Conservation (phyloP, 2,113 vertebrate genomes). For the Erythrocercus mccallii region DNA sequence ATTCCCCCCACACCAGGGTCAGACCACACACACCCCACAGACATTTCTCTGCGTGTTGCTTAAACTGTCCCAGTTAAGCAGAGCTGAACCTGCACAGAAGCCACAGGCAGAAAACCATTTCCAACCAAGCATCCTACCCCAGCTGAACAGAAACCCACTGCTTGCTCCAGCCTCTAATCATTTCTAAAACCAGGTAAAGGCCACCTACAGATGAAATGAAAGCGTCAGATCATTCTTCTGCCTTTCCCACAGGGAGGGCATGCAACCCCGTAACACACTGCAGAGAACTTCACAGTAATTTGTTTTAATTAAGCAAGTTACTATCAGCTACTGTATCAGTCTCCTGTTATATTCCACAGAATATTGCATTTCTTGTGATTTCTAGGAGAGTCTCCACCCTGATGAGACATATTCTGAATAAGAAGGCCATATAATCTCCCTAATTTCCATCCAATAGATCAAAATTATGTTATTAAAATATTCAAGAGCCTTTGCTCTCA, state of each 20-base stretch:
- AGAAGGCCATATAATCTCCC: background rate
- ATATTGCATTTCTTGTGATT: background rate
- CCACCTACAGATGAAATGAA: background rate
- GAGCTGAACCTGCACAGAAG: background rate
- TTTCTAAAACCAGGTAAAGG: background rate
- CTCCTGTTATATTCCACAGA: background rate
- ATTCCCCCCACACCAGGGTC: fast-evolving
- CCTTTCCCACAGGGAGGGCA: background rate
- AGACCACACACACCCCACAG: background rate
- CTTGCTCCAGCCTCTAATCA: background rate
- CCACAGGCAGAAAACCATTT: background rate
- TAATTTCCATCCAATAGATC: background rate
- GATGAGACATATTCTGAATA: background rate
- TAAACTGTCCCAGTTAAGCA: background rate
- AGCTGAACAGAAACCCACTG: background rate
- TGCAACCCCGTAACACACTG: too few relatives aligned
- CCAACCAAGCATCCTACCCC: background rate
- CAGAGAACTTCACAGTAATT: background rate
- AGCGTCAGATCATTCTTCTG: background rate
- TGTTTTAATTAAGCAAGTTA: background rate
- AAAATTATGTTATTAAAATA: background rate
- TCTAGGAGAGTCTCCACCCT: background rate
- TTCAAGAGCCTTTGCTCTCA: background rate
- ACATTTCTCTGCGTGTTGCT: background rate
- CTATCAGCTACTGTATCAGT: background rate